A percentile compares a stretch with the other conserved stretches of the same genome.
These are phyloP conservation scores for Nothobranchius furzeri DNA, from an alignment of 2,113 vertebrate genomes.

Conservation along the genomic window DNA sequence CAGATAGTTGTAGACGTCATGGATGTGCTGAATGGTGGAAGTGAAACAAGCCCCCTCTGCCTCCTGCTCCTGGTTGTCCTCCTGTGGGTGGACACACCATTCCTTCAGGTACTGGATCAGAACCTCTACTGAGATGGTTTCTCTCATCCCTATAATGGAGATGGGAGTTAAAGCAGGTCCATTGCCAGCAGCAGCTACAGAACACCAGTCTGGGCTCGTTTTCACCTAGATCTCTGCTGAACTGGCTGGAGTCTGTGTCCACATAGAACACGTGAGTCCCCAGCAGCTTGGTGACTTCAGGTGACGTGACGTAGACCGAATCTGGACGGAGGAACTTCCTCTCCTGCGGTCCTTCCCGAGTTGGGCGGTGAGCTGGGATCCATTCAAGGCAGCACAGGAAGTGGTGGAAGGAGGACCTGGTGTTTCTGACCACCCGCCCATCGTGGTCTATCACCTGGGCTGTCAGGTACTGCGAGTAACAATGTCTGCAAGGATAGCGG, in stretches of 20 bases:
- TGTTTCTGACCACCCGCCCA: conserved; percentile 46
- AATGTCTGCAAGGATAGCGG: conserved; percentile 62
- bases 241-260: conserved; percentile 66
- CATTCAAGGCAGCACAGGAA: conserved; percentile 69
- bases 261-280: conserved; percentile 76
- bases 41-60: conserved; percentile 63
- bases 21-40: conserved; percentile 72
- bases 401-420: conserved; percentile 76
- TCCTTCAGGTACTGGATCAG: conserved; percentile 76
- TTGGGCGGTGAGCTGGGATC: conserved; percentile 67
- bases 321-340: conserved; percentile 64
- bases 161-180: background rate
- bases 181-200: background rate
- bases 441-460: conserved; percentile 70
- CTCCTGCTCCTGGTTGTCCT: conserved; percentile 34
- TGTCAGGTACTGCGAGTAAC: conserved; percentile 76
- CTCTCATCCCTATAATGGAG: conserved; percentile 70
- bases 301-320: conserved; percentile 68
- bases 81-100: conserved; percentile 67
- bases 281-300: conserved; percentile 64
- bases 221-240: conserved; percentile 75
- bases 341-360: conserved; percentile 19
- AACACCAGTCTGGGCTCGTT: background rate
- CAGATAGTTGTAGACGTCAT: conserved; percentile 75
- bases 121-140: conserved; percentile 61